Conservation (phyloP, 2,888 invertebrate genomes). For the Drosophila eohydei region DNA sequence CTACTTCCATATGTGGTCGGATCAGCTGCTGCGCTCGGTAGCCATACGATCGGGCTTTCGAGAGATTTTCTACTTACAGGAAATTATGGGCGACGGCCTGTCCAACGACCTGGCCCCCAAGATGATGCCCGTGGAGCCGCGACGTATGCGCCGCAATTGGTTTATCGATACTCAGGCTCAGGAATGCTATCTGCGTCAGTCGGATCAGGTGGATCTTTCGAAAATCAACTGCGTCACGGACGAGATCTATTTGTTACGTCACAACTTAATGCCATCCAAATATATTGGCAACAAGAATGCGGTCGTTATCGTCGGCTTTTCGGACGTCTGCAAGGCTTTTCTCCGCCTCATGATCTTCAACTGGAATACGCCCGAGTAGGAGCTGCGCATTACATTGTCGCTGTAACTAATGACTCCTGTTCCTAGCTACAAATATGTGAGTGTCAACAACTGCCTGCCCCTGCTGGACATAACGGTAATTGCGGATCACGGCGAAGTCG, state of each 20-base stretch:
- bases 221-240: constrained; percentile 47
- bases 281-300: constrained; percentile 53
- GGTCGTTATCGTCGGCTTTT: constrained; percentile 76
- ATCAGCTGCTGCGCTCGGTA: constrained; percentile 69
- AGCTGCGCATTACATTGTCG: background rate
- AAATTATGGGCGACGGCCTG: constrained; percentile 29
- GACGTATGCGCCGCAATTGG: constrained; percentile 54
- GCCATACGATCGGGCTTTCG: constrained; percentile 60
- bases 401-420: background rate
- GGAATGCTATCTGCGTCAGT: background rate
- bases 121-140: constrained; percentile 82
- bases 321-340: constrained; percentile 70
- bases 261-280: constrained; percentile 60
- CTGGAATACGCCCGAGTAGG: constrained; percentile 73
- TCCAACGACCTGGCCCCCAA: constrained; percentile 67
- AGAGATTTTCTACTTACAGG: constrained; percentile 69
- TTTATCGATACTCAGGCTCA: constrained; percentile 31
- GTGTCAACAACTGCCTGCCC: constrained; percentile 63
- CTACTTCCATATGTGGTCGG: constrained; percentile 73
- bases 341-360: constrained; percentile 71
- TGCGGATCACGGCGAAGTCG: constrained; percentile 61
- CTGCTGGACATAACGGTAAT: constrained; percentile 69
- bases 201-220: background rate
- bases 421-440: constrained; percentile 33
- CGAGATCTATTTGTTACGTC: constrained; percentile 54